Evolutionary conservation across 1,140 invertebrate genomes (phyloP).

Genomic region (Drosophila varians): DNA sequence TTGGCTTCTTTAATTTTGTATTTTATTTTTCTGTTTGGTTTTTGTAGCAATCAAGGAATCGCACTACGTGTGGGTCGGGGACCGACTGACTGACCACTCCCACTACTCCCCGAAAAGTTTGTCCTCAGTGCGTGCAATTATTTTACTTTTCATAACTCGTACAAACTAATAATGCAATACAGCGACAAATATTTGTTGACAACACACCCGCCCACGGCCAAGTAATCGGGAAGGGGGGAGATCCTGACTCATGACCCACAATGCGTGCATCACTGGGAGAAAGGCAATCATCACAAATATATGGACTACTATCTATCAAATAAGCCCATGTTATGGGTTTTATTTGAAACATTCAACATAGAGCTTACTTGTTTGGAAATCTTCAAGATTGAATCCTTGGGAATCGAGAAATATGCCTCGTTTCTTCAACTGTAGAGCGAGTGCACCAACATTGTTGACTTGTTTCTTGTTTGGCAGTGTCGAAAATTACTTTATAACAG

Average conservation of each 20-base stretch:
- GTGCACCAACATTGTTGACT: conserved; percentile 66
- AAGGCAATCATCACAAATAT: not conserved
- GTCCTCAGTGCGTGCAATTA: conserved; percentile 49
- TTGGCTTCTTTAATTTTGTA: conserved; percentile 33
- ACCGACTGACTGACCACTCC: conserved; percentile 10
- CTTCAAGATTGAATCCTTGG: not conserved
- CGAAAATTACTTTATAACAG: conserved; percentile 73
- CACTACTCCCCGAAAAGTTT: conserved; percentile 5
- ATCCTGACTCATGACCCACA: conserved; percentile 13
- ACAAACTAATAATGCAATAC: conserved; percentile 76
- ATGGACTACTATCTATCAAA: no score
- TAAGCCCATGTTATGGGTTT: no score
- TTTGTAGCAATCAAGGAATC: conserved; percentile 51
- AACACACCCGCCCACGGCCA: conserved; percentile 28
- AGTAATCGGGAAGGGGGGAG: conserved; percentile 26
- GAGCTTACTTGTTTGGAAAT: no score
- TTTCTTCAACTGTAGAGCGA: not conserved
- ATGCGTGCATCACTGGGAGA: not conserved
- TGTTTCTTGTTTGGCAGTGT: conserved; percentile 30
- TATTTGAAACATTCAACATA: no score
- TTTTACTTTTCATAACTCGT: conserved; percentile 78
- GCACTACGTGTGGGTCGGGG: conserved; percentile 63
- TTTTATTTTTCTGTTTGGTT: not conserved
- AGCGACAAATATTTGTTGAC: conserved; percentile 73
- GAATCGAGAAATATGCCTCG: not conserved